Conservation (phyloP, 2,888 invertebrate genomes). For the Vanessa cardui region DNA sequence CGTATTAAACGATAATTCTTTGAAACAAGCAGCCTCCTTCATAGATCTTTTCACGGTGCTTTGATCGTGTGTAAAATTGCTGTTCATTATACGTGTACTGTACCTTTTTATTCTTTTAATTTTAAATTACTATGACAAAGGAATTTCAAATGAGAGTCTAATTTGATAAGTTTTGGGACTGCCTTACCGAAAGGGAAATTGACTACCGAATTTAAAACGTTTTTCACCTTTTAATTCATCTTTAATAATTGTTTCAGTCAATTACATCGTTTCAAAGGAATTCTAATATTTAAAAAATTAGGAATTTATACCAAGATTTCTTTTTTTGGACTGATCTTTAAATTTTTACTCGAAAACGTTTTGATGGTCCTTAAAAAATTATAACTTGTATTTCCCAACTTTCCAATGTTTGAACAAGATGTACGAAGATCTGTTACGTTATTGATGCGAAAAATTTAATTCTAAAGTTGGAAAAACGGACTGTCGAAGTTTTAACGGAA, state of each 20-base stretch:
- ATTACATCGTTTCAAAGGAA: neutral
- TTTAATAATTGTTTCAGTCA: neutral
- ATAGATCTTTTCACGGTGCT: neutral
- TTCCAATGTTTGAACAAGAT: neutral
- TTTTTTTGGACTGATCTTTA: neutral
- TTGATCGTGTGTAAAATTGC: neutral
- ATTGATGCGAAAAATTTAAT: conserved; percentile 20
- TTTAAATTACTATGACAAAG: neutral
- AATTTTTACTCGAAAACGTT: neutral
- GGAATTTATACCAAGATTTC: neutral
- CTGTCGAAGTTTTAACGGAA: conserved; percentile 16
- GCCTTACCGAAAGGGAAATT: neutral
- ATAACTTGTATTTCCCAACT: neutral
- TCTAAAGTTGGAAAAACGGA: conserved; percentile 10
- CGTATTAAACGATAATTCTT: conserved; percentile 8
- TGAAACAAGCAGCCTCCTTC: neutral
- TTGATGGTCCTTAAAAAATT: too few species aligned
- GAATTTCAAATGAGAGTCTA: neutral
- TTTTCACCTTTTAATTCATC: neutral
- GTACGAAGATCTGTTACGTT: conserved; percentile 8
- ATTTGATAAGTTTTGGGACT: conserved; percentile 1
- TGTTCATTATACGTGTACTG: neutral
- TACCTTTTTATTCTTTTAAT: neutral
- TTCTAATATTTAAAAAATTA: neutral
- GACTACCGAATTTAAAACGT: neutral